Conservation (phyloP, 2,113 vertebrate genomes). For the mouse (Mus musculus) region GRCm39 chr15:10331001-10331500, state of each 20-base stretch:
- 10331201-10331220: neutral
- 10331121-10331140: neutral
- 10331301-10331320: neutral
- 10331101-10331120: neutral
- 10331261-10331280: neutral
- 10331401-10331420: constrained; percentile 9
- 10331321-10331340: neutral
- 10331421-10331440: neutral
- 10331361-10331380: neutral
- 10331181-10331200: neutral
- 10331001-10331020: neutral
- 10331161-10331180: neutral
- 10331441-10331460: neutral
- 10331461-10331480: neutral
- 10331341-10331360: constrained; percentile 15
- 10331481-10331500: neutral
- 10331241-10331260: neutral
- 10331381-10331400: neutral
- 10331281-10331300: neutral
- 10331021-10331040: neutral
- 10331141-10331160: neutral
- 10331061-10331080: neutral
- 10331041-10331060: neutral
- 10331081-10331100: neutral
- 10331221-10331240: neutral